Base-by-base conservation (phyloP, 2,888 invertebrate species). In the Lacanobia wlatinum region DNA sequence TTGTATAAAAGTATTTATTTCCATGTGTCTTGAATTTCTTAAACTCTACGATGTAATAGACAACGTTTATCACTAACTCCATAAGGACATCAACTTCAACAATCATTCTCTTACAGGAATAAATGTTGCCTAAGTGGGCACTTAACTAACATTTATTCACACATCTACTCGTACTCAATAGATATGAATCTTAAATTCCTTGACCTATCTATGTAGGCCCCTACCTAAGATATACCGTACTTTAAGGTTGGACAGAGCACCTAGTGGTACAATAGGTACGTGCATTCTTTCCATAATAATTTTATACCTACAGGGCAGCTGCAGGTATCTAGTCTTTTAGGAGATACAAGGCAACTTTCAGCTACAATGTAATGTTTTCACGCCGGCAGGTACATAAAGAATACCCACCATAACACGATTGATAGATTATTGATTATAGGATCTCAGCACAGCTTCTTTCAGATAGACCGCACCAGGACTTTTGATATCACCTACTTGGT, bases 1-100 rank as follows among this genome's bases (percentile, higher is more conserved):
- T 89, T 85, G 87, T 92, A 91, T 85, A 91, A 90, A 92, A 92
- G 89, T 90, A 90, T 88, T 83, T 81, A 86, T 78, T 86, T 87
- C 80, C 82, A 85, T 86, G 84, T 75, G 76, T 84, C 80, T 84
- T 81, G 76, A 76, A 77, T 84, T 82, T 80, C 86, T 84, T 87
- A 87, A 78, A 61, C 61, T 71, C 84, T 85, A 87, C 82, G 78
- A 86, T 79, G 75, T 86, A 84, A 82, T 82, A 84, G 79, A 84
- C 79, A 75, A 87, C 73, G 63, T 80, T 78, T 77, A 84, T 82
- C 80, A 87, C 80, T 70, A 74, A 78, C 65, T 85, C 73, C 72
- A 68, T 63, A 81, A 74, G 85, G 82, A 80, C 73, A 80, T 79
- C 70, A 78, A 85, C 64, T 68, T 77, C 62, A 82, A 85, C 82